Evolutionary conservation across 2,888 invertebrate species (phyloP).

Genomic region (Tubulanus polymorphus): DNA sequence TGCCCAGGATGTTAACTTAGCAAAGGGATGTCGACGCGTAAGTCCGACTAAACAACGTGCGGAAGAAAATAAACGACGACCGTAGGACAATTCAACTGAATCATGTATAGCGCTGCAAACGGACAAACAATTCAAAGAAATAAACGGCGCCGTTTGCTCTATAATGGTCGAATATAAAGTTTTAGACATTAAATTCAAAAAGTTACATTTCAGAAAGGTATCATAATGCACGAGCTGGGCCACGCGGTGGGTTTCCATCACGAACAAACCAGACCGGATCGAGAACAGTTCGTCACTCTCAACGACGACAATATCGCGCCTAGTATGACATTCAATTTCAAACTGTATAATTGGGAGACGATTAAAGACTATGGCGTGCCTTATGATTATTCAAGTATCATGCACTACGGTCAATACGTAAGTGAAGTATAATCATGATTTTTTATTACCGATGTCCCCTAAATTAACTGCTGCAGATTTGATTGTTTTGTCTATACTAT

Average conservation of each 20-base stretch:
- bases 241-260: slow-evolving; percentile 38
- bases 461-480: not conserved
- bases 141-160: too few species aligned
- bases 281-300: slow-evolving; percentile 25
- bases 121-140: too few species aligned
- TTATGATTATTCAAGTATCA: slow-evolving; percentile 36
- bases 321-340: slow-evolving; percentile 27
- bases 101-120: too few species aligned
- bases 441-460: too few species aligned
- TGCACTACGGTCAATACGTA: slow-evolving; percentile 33
- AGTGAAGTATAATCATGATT: too few species aligned
- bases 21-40: slow-evolving; percentile 45
- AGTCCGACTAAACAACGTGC: too few species aligned
- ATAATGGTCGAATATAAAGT: too few species aligned
- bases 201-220: slow-evolving; percentile 27
- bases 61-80: too few species aligned
- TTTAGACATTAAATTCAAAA: too few species aligned
- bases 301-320: slow-evolving; percentile 18
- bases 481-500: not conserved
- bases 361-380: slow-evolving; percentile 26
- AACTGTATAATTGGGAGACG: slow-evolving; percentile 18
- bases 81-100: too few species aligned
- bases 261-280: slow-evolving; percentile 37
- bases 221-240: slow-evolving; percentile 34
- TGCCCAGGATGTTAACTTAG: slow-evolving; percentile 68